phyloP scores from a whole-genome alignment of 2,113 vertebrate species.

The Leptodactylus fuscus region DNA sequence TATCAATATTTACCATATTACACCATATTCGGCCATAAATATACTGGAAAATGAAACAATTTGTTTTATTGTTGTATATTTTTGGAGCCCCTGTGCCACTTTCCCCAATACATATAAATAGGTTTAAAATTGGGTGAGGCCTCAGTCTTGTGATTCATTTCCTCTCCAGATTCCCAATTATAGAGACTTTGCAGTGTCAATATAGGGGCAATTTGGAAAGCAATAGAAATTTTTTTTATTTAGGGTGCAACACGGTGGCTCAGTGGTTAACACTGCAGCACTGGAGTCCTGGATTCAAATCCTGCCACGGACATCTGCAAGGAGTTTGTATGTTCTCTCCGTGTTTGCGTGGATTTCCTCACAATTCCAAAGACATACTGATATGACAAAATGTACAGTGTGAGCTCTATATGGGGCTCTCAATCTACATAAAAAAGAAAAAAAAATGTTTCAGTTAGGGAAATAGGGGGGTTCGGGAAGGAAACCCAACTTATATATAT shows the following conservation, averaged over 20 bases:
- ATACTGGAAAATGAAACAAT: background rate
- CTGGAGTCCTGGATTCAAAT: no score
- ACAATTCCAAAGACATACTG: no score
- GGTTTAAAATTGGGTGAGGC: background rate
- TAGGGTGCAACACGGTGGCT: no score
- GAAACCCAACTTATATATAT: background rate
- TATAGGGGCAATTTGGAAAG: background rate
- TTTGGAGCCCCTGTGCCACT: background rate
- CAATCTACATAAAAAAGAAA: no score
- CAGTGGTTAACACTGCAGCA: no score
- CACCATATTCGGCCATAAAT: background rate
- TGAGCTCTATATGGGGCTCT: no score
- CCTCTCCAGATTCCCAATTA: no score
- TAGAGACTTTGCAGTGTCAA: background rate
- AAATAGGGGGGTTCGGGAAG: background rate
- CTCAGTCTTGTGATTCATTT: background rate
- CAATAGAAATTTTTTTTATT: background rate
- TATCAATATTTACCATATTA: background rate
- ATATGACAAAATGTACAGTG: no score
- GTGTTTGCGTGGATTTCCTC: no score
- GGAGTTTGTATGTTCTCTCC: no score
- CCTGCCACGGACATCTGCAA: no score
- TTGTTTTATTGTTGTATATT: no score
- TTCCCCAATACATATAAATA: background rate
- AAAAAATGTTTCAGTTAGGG: background rate